A percentile compares a stretch with the other conserved stretches of the same genome.
These are phyloP conservation scores for Xiphorhynchus elegans DNA, from an alignment of 2,113 vertebrate genomes.

Conservation along the genomic window DNA sequence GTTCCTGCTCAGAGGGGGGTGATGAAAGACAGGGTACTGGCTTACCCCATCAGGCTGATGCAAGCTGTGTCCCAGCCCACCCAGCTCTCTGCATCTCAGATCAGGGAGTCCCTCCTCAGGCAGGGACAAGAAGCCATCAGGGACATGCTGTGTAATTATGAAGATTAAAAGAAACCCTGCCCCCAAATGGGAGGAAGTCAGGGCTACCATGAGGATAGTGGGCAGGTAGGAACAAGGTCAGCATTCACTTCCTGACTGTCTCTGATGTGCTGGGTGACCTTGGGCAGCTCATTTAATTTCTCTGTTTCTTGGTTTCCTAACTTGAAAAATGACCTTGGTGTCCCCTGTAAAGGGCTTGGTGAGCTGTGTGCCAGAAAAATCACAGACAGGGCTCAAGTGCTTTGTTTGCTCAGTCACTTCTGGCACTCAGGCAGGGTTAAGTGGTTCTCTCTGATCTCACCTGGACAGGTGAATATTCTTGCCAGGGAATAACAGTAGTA, in stretches of 20 bases:
- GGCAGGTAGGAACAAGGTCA: not conserved
- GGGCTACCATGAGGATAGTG: not conserved
- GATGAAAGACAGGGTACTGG: not conserved
- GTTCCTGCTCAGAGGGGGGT: not conserved
- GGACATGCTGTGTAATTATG: not conserved
- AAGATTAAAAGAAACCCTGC: not conserved
- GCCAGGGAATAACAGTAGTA: not conserved
- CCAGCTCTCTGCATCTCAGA: not conserved
- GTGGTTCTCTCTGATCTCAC: not conserved
- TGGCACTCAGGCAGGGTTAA: not conserved
- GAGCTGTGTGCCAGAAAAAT: not conserved
- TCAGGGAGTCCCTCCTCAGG: not conserved
- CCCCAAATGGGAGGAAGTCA: not conserved
- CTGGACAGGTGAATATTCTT: not conserved
- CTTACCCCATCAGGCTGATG: not conserved
- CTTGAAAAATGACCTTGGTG: not conserved
- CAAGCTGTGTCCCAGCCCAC: not conserved
- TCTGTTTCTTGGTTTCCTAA: not conserved
- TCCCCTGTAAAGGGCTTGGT: not conserved
- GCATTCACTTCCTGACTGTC: not conserved
- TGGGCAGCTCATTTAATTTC: not conserved
- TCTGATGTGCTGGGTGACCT: not conserved
- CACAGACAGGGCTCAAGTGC: not conserved
- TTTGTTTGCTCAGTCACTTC: conserved; percentile 10
- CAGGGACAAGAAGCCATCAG: not conserved